Base-by-base conservation (phyloP, 2,797 vertebrate species). In the Sebastes iracundus region DNA sequence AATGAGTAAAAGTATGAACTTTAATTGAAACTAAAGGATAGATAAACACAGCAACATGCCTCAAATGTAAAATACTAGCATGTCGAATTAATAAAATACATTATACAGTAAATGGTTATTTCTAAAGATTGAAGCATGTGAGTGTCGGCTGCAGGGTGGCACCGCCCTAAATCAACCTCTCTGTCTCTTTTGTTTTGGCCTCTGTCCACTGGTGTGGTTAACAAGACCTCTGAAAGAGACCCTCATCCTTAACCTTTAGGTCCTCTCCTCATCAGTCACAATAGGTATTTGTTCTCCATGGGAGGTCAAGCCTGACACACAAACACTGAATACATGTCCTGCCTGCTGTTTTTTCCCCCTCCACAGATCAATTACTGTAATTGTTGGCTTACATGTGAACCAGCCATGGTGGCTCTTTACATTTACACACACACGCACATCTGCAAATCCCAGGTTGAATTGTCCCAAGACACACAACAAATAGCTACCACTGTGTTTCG, bases 211-310 rank as follows among this genome's bases (percentile, higher is more conserved):
- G 64, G 64, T 83, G 82, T 76, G 80, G 68, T 86, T 79, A 91
- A 94, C 92, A 86, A 88, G 84, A 23, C 66, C 82, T 61, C 71
- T 84, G 81, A 87, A 83, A 80, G 75, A 71, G 74, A 73, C 61
- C 74, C 84, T 84, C 79, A 75, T 89, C 86, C 72, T 84, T 81
- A 83, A 79, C 81, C 80, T 82, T 80, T 81, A 55, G 69, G 79
- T 90, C 82, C 67, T 63, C 68, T 81, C 74, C 74, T 92, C 83
- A 80, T 90, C 84, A 77, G 30, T 64, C 81, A 88, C 88, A 92
- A 87, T 71, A 81, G 80, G 64, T 88, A 56, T 92, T 92, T 92
- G 85, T 87, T 90, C 91, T 90, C 78, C 27, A n/a, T 87, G 90
- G 93, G 91, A 89, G 93, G 92, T 83, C 84, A 83, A 70, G 53